These are phyloP conservation scores for Papilio helenus DNA, from an alignment of 1,140 invertebrate species.

Conservation along the genomic window DNA sequence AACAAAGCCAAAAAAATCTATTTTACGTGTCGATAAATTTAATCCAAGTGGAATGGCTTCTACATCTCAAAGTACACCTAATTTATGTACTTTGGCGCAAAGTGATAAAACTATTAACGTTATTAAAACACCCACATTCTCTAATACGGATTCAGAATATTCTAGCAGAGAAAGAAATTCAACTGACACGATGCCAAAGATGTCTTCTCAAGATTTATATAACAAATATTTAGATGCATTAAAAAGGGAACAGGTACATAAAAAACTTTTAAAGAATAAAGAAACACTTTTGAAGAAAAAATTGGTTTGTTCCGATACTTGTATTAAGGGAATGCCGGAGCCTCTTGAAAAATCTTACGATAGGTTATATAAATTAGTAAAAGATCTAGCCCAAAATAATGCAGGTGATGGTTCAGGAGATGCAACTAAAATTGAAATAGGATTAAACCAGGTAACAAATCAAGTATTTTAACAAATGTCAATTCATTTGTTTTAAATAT, in stretches of 20 bases:
- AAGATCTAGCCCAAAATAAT: conserved; percentile 74
- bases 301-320: conserved; percentile 61
- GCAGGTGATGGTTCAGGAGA: conserved; percentile 76
- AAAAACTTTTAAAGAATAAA: conserved; percentile 69
- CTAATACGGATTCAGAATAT: conserved; percentile 67
- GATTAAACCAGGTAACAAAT: conserved; percentile 36
- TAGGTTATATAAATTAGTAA: conserved; percentile 68
- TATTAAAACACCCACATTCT: conserved; percentile 48
- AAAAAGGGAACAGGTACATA: conserved; percentile 72
- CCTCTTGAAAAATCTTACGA: conserved; percentile 53
- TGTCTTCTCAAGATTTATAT: conserved; percentile 76
- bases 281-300: conserved; percentile 73
- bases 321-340: conserved; percentile 49
- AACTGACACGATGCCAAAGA: conserved; percentile 60
- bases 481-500: no score
- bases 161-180: conserved; percentile 64
- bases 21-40: conserved; percentile 68
- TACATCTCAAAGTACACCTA: conserved; percentile 74
- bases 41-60: conserved; percentile 65
- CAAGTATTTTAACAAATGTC: no score
- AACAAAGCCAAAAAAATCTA: conserved; percentile 68
- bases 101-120: conserved; percentile 55
- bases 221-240: conserved; percentile 73
- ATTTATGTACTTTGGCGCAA: conserved; percentile 58
- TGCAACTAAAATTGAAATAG: conserved; percentile 70